phyloP scores from a whole-genome alignment of 1,140 invertebrate species.

The Drosophila pectinifera region DNA sequence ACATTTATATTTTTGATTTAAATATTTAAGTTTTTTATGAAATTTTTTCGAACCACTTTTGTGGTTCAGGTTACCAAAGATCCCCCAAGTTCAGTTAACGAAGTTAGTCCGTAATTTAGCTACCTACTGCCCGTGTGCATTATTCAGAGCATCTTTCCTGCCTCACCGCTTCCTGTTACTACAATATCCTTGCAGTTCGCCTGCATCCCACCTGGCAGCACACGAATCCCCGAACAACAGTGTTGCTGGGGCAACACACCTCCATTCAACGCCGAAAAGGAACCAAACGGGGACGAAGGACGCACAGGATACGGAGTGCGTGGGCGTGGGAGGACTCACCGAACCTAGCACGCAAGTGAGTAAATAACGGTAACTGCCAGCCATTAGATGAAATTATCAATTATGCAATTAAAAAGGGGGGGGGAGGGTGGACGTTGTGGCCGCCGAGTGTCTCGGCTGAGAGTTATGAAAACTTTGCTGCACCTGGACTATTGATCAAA shows the following conservation, averaged over 20 bases:
- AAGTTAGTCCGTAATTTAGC: not conserved
- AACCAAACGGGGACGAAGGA: constrained; percentile 1
- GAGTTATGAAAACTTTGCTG: constrained; percentile 28
- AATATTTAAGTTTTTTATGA: not conserved
- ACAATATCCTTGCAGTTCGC: not conserved
- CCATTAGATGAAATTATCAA: constrained; percentile 38
- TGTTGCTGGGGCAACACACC: constrained; percentile 34
- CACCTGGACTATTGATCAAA: constrained; percentile 27
- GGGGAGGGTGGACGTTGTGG: not conserved
- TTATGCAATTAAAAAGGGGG: constrained; percentile 46
- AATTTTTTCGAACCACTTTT: not conserved
- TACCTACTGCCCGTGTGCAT: too few species aligned
- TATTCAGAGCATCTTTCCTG: not conserved
- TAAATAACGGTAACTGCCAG: constrained; percentile 29
- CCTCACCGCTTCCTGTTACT: not conserved
- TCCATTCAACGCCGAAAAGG: not conserved
- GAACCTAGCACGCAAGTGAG: constrained; percentile 44
- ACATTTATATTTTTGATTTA: too few species aligned
- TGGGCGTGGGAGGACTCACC: constrained; percentile 12
- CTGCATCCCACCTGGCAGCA: not conserved
- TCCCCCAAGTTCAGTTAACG: too few species aligned
- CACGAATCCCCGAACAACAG: not conserved
- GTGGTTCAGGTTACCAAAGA: not conserved
- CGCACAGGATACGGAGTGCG: not conserved
- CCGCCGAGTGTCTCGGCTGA: constrained; percentile 4